Conservation (phyloP, 2,888 invertebrate genomes). For the Drosophila fungiperda region DNA sequence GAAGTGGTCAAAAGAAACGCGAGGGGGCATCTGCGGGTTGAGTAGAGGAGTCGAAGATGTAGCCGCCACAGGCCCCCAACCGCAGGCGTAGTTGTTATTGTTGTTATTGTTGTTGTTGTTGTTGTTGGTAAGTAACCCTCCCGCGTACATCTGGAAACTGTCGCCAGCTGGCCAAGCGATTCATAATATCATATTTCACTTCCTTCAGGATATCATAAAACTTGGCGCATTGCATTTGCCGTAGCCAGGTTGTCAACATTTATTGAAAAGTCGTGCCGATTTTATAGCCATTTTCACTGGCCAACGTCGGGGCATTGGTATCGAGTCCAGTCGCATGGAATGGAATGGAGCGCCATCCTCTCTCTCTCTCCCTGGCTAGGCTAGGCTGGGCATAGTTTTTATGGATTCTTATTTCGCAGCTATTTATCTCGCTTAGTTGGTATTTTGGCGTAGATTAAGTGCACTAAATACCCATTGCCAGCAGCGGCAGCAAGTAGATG, state of each 20-base stretch:
- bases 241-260: slow-evolving; percentile 84
- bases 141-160: slow-evolving; percentile 68
- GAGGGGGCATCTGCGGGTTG: neutral
- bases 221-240: slow-evolving; percentile 76
- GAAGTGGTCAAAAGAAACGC: neutral
- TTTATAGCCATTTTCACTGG: slow-evolving; percentile 82
- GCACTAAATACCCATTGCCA: slow-evolving; percentile 78
- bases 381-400: slow-evolving; percentile 69
- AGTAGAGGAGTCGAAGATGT: slow-evolving; percentile 38
- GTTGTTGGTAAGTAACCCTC: slow-evolving; percentile 38
- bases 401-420: slow-evolving; percentile 82
- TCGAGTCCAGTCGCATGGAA: slow-evolving; percentile 6
- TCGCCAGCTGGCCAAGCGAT: slow-evolving; percentile 76
- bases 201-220: slow-evolving; percentile 85
- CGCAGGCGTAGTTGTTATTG: slow-evolving; percentile 36
- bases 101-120: slow-evolving; percentile 13
- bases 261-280: slow-evolving; percentile 85
- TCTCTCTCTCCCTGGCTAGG: slow-evolving; percentile 7
- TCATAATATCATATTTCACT: slow-evolving; percentile 85
- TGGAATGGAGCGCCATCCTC: slow-evolving; percentile 45
- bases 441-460: slow-evolving; percentile 84
- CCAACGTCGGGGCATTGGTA: slow-evolving; percentile 22
- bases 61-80: slow-evolving; percentile 53
- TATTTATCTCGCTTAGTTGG: slow-evolving; percentile 83
- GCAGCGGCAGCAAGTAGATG: slow-evolving; percentile 19